Percentiles rank a stretch among this genome's conserved stretches.
These are phyloP conservation scores for Leptocoma aspasia DNA, from an alignment of 2,113 vertebrate genomes.

Conservation along the genomic window DNA sequence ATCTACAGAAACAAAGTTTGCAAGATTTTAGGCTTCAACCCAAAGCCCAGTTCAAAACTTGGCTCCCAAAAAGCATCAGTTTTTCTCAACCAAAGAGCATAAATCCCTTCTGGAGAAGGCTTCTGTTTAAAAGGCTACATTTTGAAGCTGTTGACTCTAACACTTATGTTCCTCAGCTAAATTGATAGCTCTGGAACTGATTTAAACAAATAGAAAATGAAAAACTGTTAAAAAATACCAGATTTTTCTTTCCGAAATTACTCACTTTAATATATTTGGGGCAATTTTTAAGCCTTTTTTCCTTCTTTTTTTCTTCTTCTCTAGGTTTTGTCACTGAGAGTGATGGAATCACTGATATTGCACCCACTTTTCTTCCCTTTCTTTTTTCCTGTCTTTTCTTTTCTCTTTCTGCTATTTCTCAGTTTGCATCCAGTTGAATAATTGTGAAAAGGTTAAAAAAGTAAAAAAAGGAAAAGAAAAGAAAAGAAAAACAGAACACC, in stretches of 20 bases:
- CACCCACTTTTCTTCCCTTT: rapidly evolving
- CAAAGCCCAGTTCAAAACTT: not conserved
- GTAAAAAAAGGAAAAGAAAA: not conserved
- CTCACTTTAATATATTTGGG: not conserved
- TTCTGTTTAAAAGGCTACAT: not conserved
- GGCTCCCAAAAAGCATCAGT: not conserved
- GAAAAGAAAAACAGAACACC: not conserved
- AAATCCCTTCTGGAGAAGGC: not conserved
- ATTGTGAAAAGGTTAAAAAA: not conserved
- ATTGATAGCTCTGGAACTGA: not conserved
- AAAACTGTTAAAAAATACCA: not conserved
- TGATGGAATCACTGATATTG: not conserved
- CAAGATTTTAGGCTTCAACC: not conserved
- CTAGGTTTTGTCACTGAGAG: not conserved
- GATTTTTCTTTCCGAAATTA: not conserved
- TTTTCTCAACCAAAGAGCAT: not conserved
- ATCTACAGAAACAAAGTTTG: not conserved
- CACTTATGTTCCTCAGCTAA: not conserved
- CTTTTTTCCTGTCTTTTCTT: not conserved
- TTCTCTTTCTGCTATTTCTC: not conserved
- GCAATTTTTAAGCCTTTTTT: not conserved
- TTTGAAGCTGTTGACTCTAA: not conserved
- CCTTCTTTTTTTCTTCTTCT: not conserved
- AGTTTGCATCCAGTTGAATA: not conserved
- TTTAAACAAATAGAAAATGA: not conserved